phyloP scores from a whole-genome alignment of 2,888 invertebrate species.

The Anaspis maculata region DNA sequence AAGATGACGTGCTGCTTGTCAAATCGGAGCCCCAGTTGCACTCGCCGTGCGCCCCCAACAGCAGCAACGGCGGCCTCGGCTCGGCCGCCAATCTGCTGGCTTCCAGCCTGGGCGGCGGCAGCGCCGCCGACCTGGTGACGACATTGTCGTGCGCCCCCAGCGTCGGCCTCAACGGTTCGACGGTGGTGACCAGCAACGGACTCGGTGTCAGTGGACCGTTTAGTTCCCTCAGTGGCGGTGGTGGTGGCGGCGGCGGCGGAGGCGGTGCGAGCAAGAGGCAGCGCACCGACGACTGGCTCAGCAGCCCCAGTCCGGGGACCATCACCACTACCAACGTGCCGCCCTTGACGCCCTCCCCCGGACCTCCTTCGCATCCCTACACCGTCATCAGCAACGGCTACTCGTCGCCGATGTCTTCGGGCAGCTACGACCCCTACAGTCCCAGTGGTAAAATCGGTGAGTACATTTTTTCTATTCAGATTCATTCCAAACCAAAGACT shows the following conservation, averaged over 20 bases:
- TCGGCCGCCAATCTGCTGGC: constrained; percentile 32
- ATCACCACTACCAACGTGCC: constrained; percentile 45
- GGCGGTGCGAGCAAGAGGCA: constrained; percentile 43
- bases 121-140: constrained; percentile 32
- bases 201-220: constrained; percentile 26
- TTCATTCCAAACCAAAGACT: too few relatives aligned
- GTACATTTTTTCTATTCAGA: constrained; percentile 36
- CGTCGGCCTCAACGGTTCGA: constrained; percentile 34
- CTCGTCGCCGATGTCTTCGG: constrained; percentile 76
- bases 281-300: constrained; percentile 56
- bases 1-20: constrained; percentile 42
- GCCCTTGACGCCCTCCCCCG: constrained; percentile 60
- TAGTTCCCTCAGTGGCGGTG: constrained; percentile 16
- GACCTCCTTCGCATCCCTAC: constrained; percentile 47
- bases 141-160: constrained; percentile 37
- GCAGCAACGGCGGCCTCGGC: constrained; percentile 23
- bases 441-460: constrained; percentile 84
- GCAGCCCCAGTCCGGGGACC: constrained; percentile 52
- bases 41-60: constrained; percentile 31
- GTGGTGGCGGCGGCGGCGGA: constrained; percentile 24
- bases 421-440: constrained; percentile 86
- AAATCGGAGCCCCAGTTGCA: constrained; percentile 43
- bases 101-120: constrained; percentile 36
- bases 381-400: constrained; percentile 64
- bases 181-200: constrained; percentile 33